These are phyloP conservation scores for Sarcophaga caerulescens DNA, from an alignment of 2,888 invertebrate species.

Conservation along the genomic window DNA sequence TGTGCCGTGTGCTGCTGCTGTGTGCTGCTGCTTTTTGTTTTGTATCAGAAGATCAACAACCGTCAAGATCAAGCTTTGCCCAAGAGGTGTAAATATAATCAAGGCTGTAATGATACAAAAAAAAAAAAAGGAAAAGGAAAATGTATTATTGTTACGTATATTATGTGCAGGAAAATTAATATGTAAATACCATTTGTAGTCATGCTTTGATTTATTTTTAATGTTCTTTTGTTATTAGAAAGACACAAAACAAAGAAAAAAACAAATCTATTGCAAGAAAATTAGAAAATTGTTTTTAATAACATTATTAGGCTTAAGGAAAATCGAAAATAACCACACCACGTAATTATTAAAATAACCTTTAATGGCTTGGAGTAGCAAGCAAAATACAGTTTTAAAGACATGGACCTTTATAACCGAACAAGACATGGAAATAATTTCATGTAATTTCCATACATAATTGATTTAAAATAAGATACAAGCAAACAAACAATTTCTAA, in stretches of 20 bases:
- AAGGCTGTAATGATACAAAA: conserved; percentile 37
- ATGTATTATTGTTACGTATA: neutral
- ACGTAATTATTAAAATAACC: neutral
- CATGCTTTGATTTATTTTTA: neutral
- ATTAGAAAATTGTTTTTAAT: conserved; percentile 23
- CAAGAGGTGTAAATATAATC: conserved; percentile 42
- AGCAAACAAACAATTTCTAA: too few relatives aligned
- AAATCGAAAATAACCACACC: neutral
- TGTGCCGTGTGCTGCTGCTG: too few relatives aligned
- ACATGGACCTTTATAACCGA: too few relatives aligned
- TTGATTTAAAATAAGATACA: too few relatives aligned
- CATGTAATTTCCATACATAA: too few relatives aligned
- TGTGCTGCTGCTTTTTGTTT: neutral
- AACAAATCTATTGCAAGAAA: neutral
- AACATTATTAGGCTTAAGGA: conserved; percentile 10
- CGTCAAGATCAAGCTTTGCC: conserved; percentile 2
- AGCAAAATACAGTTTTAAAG: too few relatives aligned
- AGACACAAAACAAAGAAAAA: neutral
- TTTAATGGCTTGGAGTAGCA: too few relatives aligned
- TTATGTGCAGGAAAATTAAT: neutral
- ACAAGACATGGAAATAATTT: too few relatives aligned
- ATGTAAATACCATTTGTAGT: neutral
- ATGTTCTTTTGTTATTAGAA: neutral
- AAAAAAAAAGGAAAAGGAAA: conserved; percentile 7
- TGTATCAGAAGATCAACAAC: neutral